Base-by-base conservation (phyloP, 2,113 vertebrate species). In the Amphiprion ocellaris region DNA sequence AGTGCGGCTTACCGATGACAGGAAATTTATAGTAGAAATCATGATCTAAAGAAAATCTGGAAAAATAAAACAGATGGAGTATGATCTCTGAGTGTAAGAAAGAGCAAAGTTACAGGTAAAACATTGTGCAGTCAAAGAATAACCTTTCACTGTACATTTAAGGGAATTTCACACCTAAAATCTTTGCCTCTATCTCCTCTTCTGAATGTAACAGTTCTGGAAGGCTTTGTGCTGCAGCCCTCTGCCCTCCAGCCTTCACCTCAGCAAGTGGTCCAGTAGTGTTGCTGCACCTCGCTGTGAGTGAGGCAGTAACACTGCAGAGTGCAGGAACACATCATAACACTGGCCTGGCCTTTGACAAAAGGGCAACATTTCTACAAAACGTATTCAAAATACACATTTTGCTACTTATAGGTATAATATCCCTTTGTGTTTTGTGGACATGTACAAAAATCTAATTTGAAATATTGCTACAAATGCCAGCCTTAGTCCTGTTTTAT, bases 251-350 rank as follows among this genome's bases (percentile, higher is more conserved):
- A 64, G 81, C 76, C 60, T 67, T 66, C 73, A 81, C 68, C 79
- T 76, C 85, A 79, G 81, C 81, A 55, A 75, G 79, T 0, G 58
- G 78, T 64, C 68, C 83, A 75, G 69, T 65, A 54, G 81, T 67
- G 86, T 55, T 79, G 81, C 68, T 79, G 72, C 80, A 74, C 78
- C 78, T 80, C 15, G 4, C 84, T 87, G 82, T 24, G 80, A 78
- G 78, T 10, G 55, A 84, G 63, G 55, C 65, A 74, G 74, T 9
- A 72, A 7, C 23, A 53, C 86, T 59, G 64, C 81, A 79, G 81
- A 73, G 81, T 60, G 83, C 53, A 83, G 61, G 24, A 55, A 85
- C 74, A 79, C 73, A 37, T 61, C 81, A 69, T 56, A 69, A 28
- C 69, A 21, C 56, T 28, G 60, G 26, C 41, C 58, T 65, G 64